Percentiles rank a stretch among this genome's conserved stretches.
These are phyloP conservation scores for Corvus moneduloides DNA, from an alignment of 2,113 vertebrate genomes.

Conservation along the genomic window DNA sequence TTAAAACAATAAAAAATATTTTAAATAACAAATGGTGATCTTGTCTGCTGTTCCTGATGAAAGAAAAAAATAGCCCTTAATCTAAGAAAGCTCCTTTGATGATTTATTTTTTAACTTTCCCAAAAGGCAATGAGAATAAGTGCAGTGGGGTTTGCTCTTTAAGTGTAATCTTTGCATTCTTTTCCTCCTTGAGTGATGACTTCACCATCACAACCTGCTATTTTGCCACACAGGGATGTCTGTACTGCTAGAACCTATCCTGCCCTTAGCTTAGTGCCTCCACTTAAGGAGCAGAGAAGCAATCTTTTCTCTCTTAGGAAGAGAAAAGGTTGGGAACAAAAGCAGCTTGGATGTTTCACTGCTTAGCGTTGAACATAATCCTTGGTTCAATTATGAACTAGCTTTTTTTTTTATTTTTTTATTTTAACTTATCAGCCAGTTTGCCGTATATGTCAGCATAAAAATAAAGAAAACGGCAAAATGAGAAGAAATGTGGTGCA, in stretches of 20 bases:
- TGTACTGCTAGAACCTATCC: not conserved
- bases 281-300: conserved; percentile 1
- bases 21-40: not conserved
- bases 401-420: not conserved
- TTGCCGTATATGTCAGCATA: conserved; percentile 64
- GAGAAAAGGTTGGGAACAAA: not conserved
- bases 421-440: conserved; percentile 64
- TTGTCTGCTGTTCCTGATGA: not conserved
- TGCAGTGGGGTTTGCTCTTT: not conserved
- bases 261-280: not conserved
- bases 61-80: not conserved
- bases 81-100: not conserved
- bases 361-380: conserved; percentile 43
- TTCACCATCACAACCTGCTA: not conserved
- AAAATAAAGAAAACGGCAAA: conserved; percentile 70
- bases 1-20: not conserved
- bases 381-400: conserved; percentile 51
- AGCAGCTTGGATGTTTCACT: conserved; percentile 3
- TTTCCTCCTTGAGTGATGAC: not conserved
- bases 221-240: not conserved
- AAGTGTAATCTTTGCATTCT: not conserved
- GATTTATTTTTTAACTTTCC: not conserved
- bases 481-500: conserved; percentile 62
- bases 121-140: not conserved
- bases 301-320: not conserved